Percentiles rank a stretch among this genome's conserved stretches.
Evolutionary conservation across 2,888 invertebrate genomes (phyloP).

Genomic region (Rhagium mordax): DNA sequence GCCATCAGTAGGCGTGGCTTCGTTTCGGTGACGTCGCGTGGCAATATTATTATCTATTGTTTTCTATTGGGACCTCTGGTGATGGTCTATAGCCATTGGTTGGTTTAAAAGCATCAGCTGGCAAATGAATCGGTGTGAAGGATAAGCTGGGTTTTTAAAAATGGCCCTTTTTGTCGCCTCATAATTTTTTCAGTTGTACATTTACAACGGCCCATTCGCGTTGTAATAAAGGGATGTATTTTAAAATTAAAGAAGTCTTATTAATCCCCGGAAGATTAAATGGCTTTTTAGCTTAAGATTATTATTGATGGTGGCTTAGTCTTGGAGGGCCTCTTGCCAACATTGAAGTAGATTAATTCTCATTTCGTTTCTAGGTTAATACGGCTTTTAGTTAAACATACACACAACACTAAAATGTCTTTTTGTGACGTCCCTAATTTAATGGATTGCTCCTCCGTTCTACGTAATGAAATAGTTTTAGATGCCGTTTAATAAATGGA

Average conservation of each 20-base stretch:
- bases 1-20: no score
- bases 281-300: not conserved
- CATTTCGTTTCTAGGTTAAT: slow-evolving; percentile 6
- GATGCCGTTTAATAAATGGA: not conserved
- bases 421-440: slow-evolving; percentile 8
- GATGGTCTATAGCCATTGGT: no score
- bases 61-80: no score
- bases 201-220: no score
- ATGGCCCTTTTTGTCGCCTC: no score
- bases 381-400: slow-evolving; percentile 6
- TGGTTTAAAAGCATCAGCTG: no score
- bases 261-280: not conserved
- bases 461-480: not conserved
- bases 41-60: no score
- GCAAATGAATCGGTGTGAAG: no score
- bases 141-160: no score
- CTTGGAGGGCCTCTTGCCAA: not conserved
- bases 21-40: no score
- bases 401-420: slow-evolving; percentile 8
- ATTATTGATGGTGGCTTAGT: slow-evolving; percentile 2
- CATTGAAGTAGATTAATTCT: slow-evolving; percentile 5
- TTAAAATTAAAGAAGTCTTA: not conserved
- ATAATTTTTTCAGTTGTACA: no score
- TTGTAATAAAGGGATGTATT: not conserved
- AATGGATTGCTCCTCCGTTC: not conserved